Percentiles rank a stretch among this genome's conserved stretches.
Evolutionary conservation across 2,113 vertebrate genomes (phyloP).

Genomic region (Panthera uncia): DNA sequence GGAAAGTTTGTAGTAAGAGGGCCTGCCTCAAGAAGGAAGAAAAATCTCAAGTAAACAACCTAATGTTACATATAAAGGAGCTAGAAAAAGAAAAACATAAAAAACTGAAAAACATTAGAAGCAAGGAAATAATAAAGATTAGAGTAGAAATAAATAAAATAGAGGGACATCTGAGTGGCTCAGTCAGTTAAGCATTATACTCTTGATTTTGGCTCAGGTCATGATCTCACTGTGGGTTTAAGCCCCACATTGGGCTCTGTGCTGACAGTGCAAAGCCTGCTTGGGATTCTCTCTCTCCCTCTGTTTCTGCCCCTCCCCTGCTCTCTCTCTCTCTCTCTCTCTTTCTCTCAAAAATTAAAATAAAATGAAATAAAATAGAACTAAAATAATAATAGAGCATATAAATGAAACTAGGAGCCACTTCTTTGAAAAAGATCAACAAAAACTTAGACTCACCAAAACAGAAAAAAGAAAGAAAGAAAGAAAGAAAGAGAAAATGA

Average conservation of each 20-base stretch:
- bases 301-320: too few species aligned
- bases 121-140: background rate
- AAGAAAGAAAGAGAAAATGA: background rate
- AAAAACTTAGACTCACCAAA: background rate
- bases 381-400: background rate
- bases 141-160: background rate
- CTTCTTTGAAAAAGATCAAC: background rate
- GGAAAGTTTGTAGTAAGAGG: background rate
- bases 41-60: background rate
- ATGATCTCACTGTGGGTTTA: too few species aligned
- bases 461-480: background rate
- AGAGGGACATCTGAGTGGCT: background rate
- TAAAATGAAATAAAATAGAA: too few species aligned
- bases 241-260: too few species aligned
- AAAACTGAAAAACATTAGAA: background rate
- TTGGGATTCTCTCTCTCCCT: too few species aligned
- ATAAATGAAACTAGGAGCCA: background rate
- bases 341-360: background rate
- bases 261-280: too few species aligned
- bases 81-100: background rate
- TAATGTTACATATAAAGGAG: background rate
- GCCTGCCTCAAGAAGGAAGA: background rate
- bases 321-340: too few species aligned
- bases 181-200: too few species aligned
- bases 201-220: too few species aligned